Conservation (phyloP, 2,113 vertebrate species). For the Epinephelus fuscoguttatus region DNA sequence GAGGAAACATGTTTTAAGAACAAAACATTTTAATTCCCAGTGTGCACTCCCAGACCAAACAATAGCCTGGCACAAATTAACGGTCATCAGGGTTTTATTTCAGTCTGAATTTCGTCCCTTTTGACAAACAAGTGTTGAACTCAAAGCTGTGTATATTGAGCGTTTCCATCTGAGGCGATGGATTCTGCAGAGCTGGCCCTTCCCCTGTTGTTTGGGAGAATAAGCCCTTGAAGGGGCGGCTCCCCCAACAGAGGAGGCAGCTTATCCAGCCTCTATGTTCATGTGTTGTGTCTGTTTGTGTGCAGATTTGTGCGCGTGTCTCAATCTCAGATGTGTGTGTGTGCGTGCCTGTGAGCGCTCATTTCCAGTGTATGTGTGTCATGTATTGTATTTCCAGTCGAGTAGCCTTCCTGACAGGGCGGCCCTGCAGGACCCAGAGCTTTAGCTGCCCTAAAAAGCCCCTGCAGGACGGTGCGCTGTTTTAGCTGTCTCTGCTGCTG, state of each 20-base stretch:
- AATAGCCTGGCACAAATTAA: background rate
- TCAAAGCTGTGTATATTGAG: background rate
- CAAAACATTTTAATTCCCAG: background rate
- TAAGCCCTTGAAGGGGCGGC: slow-evolving; percentile 26
- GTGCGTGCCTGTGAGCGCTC: background rate
- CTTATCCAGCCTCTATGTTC: slow-evolving; percentile 24
- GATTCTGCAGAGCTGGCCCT: slow-evolving; percentile 29
- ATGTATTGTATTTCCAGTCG: slow-evolving; percentile 70
- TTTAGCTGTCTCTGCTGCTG: slow-evolving; percentile 39
- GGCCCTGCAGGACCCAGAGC: slow-evolving; percentile 57
- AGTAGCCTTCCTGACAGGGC: slow-evolving; percentile 71
- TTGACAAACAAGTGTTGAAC: background rate
- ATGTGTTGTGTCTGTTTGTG: slow-evolving; percentile 28
- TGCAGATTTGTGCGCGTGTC: slow-evolving; percentile 23
- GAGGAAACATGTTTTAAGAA: too few species aligned
- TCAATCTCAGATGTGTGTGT: slow-evolving; percentile 7
- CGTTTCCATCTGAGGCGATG: slow-evolving; percentile 22
- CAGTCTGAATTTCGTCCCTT: background rate
- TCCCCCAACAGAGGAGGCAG: slow-evolving; percentile 35
- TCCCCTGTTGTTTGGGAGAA: slow-evolving; percentile 29
- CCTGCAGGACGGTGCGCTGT: slow-evolving; percentile 36
- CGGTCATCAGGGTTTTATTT: background rate
- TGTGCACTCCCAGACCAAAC: background rate
- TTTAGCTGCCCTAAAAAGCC: slow-evolving; percentile 62
- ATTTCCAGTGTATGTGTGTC: slow-evolving; percentile 37